These are phyloP conservation scores for Dallia pectoralis DNA, from an alignment of 2,797 vertebrate species.

Conservation along the genomic window DNA sequence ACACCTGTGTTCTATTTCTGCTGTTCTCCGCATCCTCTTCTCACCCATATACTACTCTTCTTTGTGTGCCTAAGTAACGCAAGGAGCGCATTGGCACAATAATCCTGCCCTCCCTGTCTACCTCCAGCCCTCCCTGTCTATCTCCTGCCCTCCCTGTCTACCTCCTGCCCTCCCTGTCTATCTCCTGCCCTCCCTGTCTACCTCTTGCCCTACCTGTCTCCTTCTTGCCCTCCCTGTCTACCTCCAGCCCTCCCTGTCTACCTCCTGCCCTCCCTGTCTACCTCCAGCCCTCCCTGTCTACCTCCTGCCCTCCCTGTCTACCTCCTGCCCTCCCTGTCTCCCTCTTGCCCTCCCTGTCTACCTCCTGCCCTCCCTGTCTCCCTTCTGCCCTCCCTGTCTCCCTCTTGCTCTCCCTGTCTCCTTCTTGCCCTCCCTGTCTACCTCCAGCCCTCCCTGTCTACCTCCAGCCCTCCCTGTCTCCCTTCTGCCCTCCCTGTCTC, in stretches of 20 bases:
- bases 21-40: background rate
- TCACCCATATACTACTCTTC: background rate
- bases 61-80: background rate
- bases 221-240: background rate
- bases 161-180: background rate
- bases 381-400: too few species aligned
- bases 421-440: conserved; percentile 2
- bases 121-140: background rate
- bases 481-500: background rate
- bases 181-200: background rate
- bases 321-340: background rate
- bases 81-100: background rate
- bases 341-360: background rate
- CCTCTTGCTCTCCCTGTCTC: background rate
- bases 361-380: background rate
- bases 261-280: background rate
- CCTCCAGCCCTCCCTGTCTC: background rate
- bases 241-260: too few species aligned
- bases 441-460: background rate
- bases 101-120: too few species aligned
- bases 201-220: background rate
- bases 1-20: background rate
- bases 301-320: background rate
- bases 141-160: conserved; percentile 3
- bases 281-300: conserved; percentile 2